Evolutionary conservation across 2,888 invertebrate genomes (phyloP), one percentile per base, ranked within the genome.

Genomic region (Electrophaes corylata): DNA sequence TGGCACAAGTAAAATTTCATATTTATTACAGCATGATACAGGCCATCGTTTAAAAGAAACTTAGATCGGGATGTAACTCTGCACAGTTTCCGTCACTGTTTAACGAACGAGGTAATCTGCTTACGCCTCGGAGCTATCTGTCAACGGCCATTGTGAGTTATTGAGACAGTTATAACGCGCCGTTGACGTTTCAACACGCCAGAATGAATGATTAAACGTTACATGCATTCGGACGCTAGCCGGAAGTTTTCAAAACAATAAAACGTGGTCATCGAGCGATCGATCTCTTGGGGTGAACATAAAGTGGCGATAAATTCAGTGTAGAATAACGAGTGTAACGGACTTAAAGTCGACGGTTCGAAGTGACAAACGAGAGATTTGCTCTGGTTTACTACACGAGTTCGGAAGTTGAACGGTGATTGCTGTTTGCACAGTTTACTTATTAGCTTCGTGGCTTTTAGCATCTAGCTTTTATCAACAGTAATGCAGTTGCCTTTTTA

Each of bases 81-180:
- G 12, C 39, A 8, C 26, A 11, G 10, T 40, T 40, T 40, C 53
- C 39, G 20, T 12, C 26, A 18, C 53, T 66, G 74, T 71, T 72
- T 70, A 71, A 70, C 72, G 70, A 73, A 74, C 64, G 67, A 71
- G 72, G 71, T 77, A 79, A 81, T 78, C 76, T 73, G 72, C 75
- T 79, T 77, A 75, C 70, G 68, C 65, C 14, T 67, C 62, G 67
- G 66, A 70, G 68, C 71, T 72, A 77, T 78, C 78, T 77, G 79
- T 78, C 79, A 76, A 57, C 70, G 63, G 59, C 65, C 44, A 68
- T 70, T 71, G 64, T 64, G 78, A 78, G 66, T 78, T 78, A 78
- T 77, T 72, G 76, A 77, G 77, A 76, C 78, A 76, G 78, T 78
- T 75, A 78, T 78, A 75, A 77, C 73, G 70, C 67, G 64, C 69